phyloP scores from a whole-genome alignment of 1,140 invertebrate species.

The Danaus plexippus region DNA sequence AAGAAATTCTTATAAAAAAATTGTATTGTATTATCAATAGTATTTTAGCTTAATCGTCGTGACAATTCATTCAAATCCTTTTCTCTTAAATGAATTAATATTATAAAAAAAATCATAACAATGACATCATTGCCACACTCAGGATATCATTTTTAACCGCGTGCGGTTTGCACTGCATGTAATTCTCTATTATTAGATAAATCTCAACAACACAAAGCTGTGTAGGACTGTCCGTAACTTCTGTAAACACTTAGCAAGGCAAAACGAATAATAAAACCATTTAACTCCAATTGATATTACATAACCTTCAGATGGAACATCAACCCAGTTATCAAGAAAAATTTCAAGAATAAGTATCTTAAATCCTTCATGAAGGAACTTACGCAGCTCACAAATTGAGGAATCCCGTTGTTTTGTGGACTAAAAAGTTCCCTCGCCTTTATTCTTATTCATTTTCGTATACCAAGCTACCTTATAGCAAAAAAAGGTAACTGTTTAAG shows the following conservation, averaged over 20 bases:
- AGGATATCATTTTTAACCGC: slow-evolving; percentile 16
- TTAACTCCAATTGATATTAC: slow-evolving; percentile 7
- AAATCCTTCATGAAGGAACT: too few species aligned
- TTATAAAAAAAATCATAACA: too few species aligned
- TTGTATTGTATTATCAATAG: too few species aligned
- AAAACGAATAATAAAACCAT: slow-evolving; percentile 8
- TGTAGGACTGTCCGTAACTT: slow-evolving; percentile 4
- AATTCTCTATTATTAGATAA: slow-evolving; percentile 13
- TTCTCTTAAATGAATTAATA: too few species aligned
- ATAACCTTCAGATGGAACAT: too few species aligned
- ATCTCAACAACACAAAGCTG: slow-evolving; percentile 6
- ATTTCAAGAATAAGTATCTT: not conserved
- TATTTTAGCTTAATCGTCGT: too few species aligned
- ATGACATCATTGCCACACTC: not conserved
- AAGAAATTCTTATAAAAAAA: too few species aligned
- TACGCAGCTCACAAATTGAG: not conserved
- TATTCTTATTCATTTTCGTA: not conserved
- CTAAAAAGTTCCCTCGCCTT: too few species aligned
- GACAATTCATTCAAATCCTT: too few species aligned
- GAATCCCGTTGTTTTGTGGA: too few species aligned
- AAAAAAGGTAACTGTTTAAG: slow-evolving; percentile 9
- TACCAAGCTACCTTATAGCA: not conserved
- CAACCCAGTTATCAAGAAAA: too few species aligned
- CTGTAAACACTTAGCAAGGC: slow-evolving; percentile 3
- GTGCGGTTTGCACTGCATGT: slow-evolving; percentile 1